Conservation (phyloP, 2,113 vertebrate species). For the Nothobranchius furzeri region DNA sequence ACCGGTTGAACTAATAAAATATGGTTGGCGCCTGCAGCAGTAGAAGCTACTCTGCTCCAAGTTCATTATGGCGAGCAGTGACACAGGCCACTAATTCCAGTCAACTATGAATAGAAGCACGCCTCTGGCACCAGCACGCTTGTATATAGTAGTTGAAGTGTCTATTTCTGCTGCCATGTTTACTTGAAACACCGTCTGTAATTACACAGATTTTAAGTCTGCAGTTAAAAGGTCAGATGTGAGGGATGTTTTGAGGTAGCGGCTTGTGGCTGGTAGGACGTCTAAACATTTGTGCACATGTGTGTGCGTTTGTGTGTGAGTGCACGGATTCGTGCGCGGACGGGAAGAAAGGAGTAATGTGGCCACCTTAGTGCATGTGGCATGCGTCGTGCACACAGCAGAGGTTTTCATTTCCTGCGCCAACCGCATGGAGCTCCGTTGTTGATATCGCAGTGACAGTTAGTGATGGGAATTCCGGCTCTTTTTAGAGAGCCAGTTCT, state of each 20-base stretch:
- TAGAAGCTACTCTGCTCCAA: constrained; percentile 43
- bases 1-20: background rate
- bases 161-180: constrained; percentile 72
- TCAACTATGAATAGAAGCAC: constrained; percentile 77
- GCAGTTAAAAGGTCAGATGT: constrained; percentile 73
- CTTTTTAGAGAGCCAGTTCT: no score
- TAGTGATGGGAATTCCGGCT: no score
- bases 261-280: constrained; percentile 65
- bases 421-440: constrained; percentile 10
- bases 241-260: constrained; percentile 70
- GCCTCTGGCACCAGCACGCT: constrained; percentile 66
- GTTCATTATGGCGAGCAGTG: constrained; percentile 64
- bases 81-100: constrained; percentile 74
- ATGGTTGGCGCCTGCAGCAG: constrained; percentile 18
- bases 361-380: constrained; percentile 57
- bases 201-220: constrained; percentile 69
- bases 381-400: constrained; percentile 50
- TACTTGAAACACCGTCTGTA: constrained; percentile 72
- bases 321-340: constrained; percentile 3
- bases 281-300: constrained; percentile 30
- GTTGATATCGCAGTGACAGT: constrained; percentile 16
- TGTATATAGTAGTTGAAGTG: constrained; percentile 71
- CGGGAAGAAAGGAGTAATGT: constrained; percentile 20
- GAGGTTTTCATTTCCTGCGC: constrained; percentile 45
- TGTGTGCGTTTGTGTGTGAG: constrained; percentile 12